Base-by-base conservation (phyloP, 2,113 vertebrate species). In the Cheirogaleus medius region DNA sequence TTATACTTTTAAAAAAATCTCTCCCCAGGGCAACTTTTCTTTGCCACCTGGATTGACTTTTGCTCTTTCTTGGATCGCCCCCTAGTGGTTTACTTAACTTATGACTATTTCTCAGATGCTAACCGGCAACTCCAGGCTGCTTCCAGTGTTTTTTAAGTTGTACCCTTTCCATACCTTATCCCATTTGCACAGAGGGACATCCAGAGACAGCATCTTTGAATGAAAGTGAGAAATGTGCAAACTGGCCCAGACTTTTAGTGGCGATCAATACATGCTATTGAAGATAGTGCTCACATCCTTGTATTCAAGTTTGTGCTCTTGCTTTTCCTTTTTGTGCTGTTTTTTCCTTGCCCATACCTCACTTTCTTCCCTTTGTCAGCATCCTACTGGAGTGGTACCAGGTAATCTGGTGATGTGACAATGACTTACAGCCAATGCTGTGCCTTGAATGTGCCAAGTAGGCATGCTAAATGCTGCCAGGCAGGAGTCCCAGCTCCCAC, bases 31-130 rank as follows among this genome's bases (percentile, higher is more conserved):
- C 23, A 52, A 80, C 6, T 44, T 93, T 77, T 58, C 77, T 92
- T 60, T 37, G 17, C 73, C 56, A 23, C 1, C 5, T 34, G 12
- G 63, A 4, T 49, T 69, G 42, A 60, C 20, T 9, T 94, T 97
- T 93, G 64, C 14, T 63, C 83, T 47, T 90, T 95, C 96, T 92
- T 97, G n/a, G 81, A 87, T 91, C 17, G 95, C 97, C 97, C 95
- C 25, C 98, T 97, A n/a, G 96, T 98, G 97, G 90, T 85, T 2
- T 18, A 0, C 1, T 68, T 78, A 27, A 89, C 29, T 94, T 86
- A 96, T 25, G 49, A 76, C 82, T 27, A 1, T 64, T 84, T 87
- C 74, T 89, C 37, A 9, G 37, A 34, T 27, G 52, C 29, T 42
- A 25, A 20, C 20, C n/a, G 13, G 17, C 29, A 84, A 23, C 13